These are phyloP conservation scores for Matsumyia berberina DNA, from an alignment of 2,888 invertebrate species.

Conservation along the genomic window DNA sequence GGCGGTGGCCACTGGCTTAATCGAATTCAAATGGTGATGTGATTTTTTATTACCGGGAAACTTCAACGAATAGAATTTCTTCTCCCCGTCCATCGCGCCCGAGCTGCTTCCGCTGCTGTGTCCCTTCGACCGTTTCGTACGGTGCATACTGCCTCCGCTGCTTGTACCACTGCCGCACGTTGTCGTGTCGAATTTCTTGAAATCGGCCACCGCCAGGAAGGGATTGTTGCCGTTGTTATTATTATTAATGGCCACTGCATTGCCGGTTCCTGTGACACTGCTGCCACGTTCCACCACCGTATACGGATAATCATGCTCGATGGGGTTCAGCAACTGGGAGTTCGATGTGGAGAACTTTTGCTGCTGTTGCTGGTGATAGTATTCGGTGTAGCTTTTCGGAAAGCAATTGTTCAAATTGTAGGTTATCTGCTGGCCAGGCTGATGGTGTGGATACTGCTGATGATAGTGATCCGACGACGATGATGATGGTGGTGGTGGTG, in stretches of 20 bases:
- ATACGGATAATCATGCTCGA: conserved; percentile 81
- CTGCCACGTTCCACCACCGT: conserved; percentile 80
- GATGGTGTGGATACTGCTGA: conserved; percentile 54
- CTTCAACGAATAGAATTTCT: conserved; percentile 84
- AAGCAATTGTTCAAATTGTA: conserved; percentile 83
- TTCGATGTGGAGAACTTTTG: conserved; percentile 79
- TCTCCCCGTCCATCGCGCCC: conserved; percentile 79
- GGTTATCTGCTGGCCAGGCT: conserved; percentile 79
- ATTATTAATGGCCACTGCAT: conserved; percentile 75
- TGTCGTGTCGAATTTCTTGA: conserved; percentile 81
- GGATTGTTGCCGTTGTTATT: conserved; percentile 81
- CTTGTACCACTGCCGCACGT: conserved; percentile 65
- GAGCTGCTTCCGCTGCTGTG: conserved; percentile 64
- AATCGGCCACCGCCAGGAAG: conserved; percentile 82
- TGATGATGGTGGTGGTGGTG: conserved; percentile 77
- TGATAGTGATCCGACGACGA: conserved; percentile 63
- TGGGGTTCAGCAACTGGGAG: conserved; percentile 80
- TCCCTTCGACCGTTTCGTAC: conserved; percentile 78
- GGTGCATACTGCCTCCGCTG: conserved; percentile 79
- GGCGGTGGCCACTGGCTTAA: conserved; percentile 65
- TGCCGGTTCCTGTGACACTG: conserved; percentile 68
- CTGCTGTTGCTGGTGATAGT: conserved; percentile 82
- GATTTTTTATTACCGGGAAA: conserved; percentile 78
- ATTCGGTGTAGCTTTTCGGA: conserved; percentile 83
- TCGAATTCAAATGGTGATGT: conserved; percentile 73